Base-by-base conservation (phyloP, 2,888 invertebrate genomes). In the Syritta pipiens region DNA sequence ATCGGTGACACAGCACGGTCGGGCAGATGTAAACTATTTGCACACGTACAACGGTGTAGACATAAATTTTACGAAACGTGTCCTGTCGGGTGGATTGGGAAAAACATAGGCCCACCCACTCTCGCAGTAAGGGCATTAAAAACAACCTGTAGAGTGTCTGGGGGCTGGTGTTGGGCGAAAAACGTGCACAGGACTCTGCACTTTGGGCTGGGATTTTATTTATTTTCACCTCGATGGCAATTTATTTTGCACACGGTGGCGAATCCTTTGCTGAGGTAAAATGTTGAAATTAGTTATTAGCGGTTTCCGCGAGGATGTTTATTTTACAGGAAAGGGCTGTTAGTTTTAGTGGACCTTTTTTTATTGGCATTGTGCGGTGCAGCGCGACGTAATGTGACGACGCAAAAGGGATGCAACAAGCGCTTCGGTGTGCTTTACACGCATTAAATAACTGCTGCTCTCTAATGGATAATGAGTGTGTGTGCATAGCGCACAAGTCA, bases 271-370 rank as follows among this genome's bases (percentile, higher is more conserved):
- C 53, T 24, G 26, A 20, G 44, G 55, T 67, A 46, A 57, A 67
- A 28, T 55, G 55, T 67, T 67, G 53, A 55, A 67, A 55, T 26
- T 67, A 55, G 67, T 67, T 67, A 55, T 55, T 67, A 55, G 55
- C 55, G 67, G 55, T 37, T 67, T 46, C 28, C 46, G 20, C 37
- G 44, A 35, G 35, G 17, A 19, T 35, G 35, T 55, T 55, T 67
- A 20, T 35, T 55, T 55, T 46, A 67, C n/a, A n/a, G n/a, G n/a
- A n/a, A n/a, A n/a, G n/a, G n/a, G n/a, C n/a, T n/a, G n/a, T n/a
- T n/a, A n/a, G n/a, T n/a, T n/a, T n/a, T n/a, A n/a, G n/a, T n/a
- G n/a, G n/a, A n/a, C n/a, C n/a, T n/a, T n/a, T n/a, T n/a, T n/a
- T n/a, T n/a, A n/a, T n/a, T n/a, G n/a, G n/a, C n/a, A n/a, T n/a